These are phyloP conservation scores for Madoqua kirkii DNA, from an alignment of 2,113 vertebrate genomes.

Conservation along the genomic window DNA sequence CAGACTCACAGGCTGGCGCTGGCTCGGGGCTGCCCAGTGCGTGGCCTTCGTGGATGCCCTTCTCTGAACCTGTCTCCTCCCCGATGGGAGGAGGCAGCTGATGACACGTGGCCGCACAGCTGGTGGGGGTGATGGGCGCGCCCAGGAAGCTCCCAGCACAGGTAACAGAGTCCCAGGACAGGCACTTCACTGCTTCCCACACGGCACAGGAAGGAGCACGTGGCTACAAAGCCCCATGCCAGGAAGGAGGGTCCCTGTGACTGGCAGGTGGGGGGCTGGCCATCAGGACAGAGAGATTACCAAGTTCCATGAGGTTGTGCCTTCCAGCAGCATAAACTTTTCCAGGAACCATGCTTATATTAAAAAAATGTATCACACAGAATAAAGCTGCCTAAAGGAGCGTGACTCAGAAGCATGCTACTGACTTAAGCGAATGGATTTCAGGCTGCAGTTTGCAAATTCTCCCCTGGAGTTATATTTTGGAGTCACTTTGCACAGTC, in stretches of 20 bases:
- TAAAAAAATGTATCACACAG: background rate
- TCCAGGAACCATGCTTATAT: background rate
- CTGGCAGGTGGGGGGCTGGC: rapidly evolving
- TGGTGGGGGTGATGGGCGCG: rapidly evolving
- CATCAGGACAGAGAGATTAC: background rate
- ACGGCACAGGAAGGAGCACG: rapidly evolving
- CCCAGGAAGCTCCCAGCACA: rapidly evolving
- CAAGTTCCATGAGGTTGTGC: rapidly evolving
- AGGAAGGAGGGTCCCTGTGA: background rate
- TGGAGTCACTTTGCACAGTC: background rate
- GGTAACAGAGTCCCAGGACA: background rate
- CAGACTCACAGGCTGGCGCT: background rate
- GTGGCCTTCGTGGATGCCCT: rapidly evolving
- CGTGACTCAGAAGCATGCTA: background rate
- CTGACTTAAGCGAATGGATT: conserved; percentile 10
- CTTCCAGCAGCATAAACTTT: background rate
- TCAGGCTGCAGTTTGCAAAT: background rate
- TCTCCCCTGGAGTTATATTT: conserved; percentile 7
- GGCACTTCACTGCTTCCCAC: rapidly evolving
- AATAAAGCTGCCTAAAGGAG: background rate
- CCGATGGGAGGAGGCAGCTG: rapidly evolving
- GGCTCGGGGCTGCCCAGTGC: rapidly evolving
- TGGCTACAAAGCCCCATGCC: rapidly evolving
- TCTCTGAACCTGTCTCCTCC: background rate
- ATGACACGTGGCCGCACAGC: rapidly evolving